phyloP scores from a whole-genome alignment of 2,888 invertebrate species.

The Aphidoletes aphidimyza region DNA sequence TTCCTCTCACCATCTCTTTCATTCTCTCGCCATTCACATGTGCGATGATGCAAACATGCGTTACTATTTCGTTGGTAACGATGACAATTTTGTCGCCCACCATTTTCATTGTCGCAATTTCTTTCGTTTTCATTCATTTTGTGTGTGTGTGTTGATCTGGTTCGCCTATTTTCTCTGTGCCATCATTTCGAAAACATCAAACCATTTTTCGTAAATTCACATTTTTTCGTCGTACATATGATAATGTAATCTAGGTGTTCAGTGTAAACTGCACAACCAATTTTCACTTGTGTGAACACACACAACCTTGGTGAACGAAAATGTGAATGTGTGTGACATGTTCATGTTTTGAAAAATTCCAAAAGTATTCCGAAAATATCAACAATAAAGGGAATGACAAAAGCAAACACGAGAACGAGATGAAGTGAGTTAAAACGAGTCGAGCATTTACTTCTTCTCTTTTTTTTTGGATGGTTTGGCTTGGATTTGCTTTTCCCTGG shows the following conservation, averaged over 20 bases:
- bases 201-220: constrained; percentile 31
- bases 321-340: background rate
- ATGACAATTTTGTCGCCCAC: constrained; percentile 17
- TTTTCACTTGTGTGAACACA: too few relatives aligned
- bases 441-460: background rate
- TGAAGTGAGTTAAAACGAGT: background rate
- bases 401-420: too few relatives aligned
- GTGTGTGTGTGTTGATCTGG: background rate
- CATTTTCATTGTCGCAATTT: constrained; percentile 38
- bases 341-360: background rate
- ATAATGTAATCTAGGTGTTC: constrained; percentile 50
- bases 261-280: background rate
- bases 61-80: too few relatives aligned
- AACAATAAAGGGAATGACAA: background rate
- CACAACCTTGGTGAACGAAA: too few relatives aligned
- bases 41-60: background rate
- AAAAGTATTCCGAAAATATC: background rate
- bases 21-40: background rate
- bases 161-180: background rate
- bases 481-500: background rate
- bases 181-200: constrained; percentile 2
- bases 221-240: constrained; percentile 16
- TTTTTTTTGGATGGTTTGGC: background rate
- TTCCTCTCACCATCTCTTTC: background rate
- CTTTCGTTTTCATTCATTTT: background rate